Percentiles rank a stretch among this genome's conserved stretches.
Evolutionary conservation across 2,888 invertebrate species (phyloP).

Genomic region (Campoplex nolae): DNA sequence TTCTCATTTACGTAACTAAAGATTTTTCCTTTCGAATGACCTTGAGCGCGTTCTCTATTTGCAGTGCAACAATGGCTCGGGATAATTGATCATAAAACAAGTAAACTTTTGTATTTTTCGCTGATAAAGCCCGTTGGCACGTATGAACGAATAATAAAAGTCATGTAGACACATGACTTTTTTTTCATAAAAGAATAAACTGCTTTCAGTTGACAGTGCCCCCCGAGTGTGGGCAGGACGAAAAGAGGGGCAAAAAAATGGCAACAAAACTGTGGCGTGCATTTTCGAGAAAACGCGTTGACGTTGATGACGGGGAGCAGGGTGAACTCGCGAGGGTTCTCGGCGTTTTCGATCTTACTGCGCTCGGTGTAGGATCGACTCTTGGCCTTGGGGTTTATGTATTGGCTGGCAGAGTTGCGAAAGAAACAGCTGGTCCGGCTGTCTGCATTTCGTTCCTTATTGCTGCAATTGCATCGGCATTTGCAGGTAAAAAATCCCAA

Average conservation of each 20-base stretch:
- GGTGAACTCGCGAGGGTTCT: slow-evolving; percentile 88
- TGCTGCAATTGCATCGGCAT: slow-evolving; percentile 96
- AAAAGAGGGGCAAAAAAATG: slow-evolving; percentile 70
- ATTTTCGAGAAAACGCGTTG: slow-evolving; percentile 85
- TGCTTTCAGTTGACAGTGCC: not conserved
- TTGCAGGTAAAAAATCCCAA: slow-evolving; percentile 89
- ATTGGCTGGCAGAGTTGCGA: slow-evolving; percentile 95
- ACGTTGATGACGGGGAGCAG: slow-evolving; percentile 78
- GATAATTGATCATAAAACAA: slow-evolving; percentile 1
- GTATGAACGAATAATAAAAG: not conserved
- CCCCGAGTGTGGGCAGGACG: not conserved
- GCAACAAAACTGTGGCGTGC: slow-evolving; percentile 79
- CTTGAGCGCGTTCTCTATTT: not conserved
- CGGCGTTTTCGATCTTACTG: slow-evolving; percentile 93
- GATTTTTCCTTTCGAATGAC: slow-evolving; percentile 4
- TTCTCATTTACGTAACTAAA: not conserved
- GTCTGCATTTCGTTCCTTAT: slow-evolving; percentile 96
- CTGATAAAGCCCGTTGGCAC: not conserved
- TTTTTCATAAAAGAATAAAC: not conserved
- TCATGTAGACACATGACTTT: not conserved
- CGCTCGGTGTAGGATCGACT: slow-evolving; percentile 94
- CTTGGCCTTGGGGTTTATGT: slow-evolving; percentile 98
- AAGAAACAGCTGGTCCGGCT: slow-evolving; percentile 94
- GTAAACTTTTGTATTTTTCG: not conserved
- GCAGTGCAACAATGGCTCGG: not conserved